Conservation (phyloP, 2,113 vertebrate species). For the Podarcis cretensis region DNA sequence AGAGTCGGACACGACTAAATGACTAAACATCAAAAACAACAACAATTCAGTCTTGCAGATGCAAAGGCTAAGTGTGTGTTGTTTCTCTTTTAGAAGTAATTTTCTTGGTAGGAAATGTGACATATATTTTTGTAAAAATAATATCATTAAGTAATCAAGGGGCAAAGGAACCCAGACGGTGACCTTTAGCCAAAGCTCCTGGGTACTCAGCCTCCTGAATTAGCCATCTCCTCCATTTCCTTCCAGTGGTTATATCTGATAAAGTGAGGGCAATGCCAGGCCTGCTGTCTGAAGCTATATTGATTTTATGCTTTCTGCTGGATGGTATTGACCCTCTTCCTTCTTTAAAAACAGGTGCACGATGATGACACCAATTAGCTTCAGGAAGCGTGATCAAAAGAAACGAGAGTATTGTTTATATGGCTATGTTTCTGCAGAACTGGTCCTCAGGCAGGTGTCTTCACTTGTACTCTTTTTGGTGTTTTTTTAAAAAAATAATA, state of each 20-base stretch:
- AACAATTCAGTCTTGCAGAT: too few relatives aligned
- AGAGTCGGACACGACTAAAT: too few relatives aligned
- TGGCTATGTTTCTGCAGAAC: too few relatives aligned
- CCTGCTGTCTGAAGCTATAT: not conserved
- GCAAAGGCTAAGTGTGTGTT: too few relatives aligned
- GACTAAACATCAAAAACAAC: too few relatives aligned
- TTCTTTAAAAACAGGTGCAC: not conserved
- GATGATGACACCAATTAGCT: not conserved
- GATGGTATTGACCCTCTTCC: not conserved
- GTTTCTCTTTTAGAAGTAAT: not conserved
- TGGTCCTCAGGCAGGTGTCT: too few relatives aligned
- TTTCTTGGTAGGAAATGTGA: not conserved
- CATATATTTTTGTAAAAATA: not conserved
- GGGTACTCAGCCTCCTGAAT: not conserved
- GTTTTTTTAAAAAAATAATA: too few relatives aligned
- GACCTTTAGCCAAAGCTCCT: not conserved
- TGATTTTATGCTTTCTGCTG: not conserved
- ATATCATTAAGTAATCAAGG: not conserved
- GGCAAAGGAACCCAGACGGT: not conserved
- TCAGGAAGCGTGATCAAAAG: not conserved
- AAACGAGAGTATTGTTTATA: not conserved
- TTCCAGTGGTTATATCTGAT: not conserved
- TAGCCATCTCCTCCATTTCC: not conserved
- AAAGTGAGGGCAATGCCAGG: not conserved
- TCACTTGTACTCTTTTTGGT: too few relatives aligned